These are phyloP conservation scores for Oncorhynchus gorbuscha DNA, from an alignment of 2,113 vertebrate genomes.

Conservation along the genomic window DNA sequence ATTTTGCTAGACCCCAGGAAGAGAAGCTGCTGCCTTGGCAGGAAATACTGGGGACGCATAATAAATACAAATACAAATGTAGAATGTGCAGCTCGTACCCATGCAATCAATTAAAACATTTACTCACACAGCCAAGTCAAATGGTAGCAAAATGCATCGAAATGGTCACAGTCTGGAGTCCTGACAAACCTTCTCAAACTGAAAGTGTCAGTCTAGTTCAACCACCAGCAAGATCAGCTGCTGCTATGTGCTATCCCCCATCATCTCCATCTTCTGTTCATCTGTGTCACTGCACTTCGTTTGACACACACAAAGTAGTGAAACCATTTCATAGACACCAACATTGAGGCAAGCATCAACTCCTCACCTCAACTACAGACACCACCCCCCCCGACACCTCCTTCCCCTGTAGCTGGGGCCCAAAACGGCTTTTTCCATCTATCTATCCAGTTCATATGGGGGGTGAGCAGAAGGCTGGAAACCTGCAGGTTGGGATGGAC, in stretches of 20 bases:
- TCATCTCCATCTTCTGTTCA: background rate
- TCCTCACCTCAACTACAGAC: background rate
- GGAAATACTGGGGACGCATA: too few relatives aligned
- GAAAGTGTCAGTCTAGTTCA: background rate
- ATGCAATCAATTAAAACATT: too few relatives aligned
- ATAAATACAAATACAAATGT: too few relatives aligned
- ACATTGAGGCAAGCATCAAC: background rate
- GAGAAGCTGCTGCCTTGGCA: too few relatives aligned
- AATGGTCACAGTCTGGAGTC: too few relatives aligned
- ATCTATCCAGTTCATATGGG: background rate
- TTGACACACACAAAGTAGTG: background rate
- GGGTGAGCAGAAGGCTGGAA: slow-evolving; percentile 4
- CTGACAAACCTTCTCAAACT: background rate
- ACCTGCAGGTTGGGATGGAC: background rate
- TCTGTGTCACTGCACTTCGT: background rate
- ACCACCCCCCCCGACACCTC: background rate
- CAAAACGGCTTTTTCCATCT: background rate
- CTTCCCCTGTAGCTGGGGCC: background rate
- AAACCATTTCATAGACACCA: background rate
- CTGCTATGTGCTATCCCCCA: too few relatives aligned
- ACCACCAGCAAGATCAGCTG: background rate
- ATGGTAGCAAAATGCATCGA: too few relatives aligned
- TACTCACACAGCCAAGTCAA: too few relatives aligned
- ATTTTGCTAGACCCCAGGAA: too few relatives aligned
- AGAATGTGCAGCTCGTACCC: too few relatives aligned